Evolutionary conservation across 2,888 invertebrate species (phyloP).

Genomic region (Pocota personata): DNA sequence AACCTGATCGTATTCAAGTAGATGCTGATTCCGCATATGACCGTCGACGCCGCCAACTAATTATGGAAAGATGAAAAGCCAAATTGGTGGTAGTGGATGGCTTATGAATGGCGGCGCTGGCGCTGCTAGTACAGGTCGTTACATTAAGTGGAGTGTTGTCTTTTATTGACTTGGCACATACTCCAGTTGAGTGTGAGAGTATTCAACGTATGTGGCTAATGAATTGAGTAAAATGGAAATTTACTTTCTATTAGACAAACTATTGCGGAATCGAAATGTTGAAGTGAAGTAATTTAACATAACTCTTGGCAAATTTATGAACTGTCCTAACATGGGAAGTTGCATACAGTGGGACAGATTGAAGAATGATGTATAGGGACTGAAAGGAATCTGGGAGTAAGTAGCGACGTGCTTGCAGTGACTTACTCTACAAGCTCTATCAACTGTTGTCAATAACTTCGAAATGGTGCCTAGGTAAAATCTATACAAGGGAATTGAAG

Average conservation of each 20-base stretch:
- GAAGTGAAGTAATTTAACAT: neutral
- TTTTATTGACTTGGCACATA: constrained; percentile 10
- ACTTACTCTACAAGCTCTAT: no score
- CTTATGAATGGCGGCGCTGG: constrained; percentile 44
- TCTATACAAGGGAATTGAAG: no score
- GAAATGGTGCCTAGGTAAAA: no score
- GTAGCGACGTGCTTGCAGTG: no score
- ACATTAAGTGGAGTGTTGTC: neutral
- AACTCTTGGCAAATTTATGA: no score
- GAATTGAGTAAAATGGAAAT: constrained; percentile 35
- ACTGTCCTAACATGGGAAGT: no score
- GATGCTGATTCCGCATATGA: constrained; percentile 44
- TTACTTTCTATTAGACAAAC: constrained; percentile 32
- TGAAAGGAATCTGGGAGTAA: no score
- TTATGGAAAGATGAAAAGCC: constrained; percentile 34
- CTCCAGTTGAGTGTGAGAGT: constrained; percentile 5
- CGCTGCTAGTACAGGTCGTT: constrained; percentile 3
- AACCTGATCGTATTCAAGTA: constrained; percentile 63
- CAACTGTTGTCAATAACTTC: no score
- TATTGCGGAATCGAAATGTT: neutral
- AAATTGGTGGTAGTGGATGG: constrained; percentile 1
- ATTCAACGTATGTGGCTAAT: constrained; percentile 22
- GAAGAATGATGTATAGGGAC: no score
- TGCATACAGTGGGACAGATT: no score
- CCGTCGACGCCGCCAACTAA: constrained; percentile 12